Evolutionary conservation across 2,797 vertebrate genomes (phyloP), one percentile per base, ranked within the genome.

Genomic region (Clarias fuscus): DNA sequence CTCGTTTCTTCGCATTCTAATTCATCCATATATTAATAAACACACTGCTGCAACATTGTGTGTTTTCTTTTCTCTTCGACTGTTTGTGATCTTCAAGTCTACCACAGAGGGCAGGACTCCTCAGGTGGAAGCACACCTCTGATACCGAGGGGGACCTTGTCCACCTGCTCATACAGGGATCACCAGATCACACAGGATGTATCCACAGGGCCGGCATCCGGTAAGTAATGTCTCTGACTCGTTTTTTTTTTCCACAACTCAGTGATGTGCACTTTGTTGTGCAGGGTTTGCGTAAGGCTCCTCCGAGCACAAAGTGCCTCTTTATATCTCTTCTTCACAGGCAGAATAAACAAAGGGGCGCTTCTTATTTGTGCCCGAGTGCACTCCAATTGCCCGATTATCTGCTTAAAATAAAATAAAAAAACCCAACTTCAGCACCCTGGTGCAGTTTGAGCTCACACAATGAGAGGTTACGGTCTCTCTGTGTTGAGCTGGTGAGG

Each of bases 151-250:
- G 84, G 93, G 94, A 92, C 92, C 90, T 91, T 91, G 90, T 94
- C 91, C 92, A 91, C 93, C 94, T 92, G 75, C 92, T 89, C 90
- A 85, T 87, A 88, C 91, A 91, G 90, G 91, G 92, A 88, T 81
- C 89, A 14, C 13, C 53, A 13, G 53, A 56, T 56, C 89, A 87
- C 84, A 90, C 93, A 93, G 93, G 94, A 98, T 98, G 97, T 98
- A 97, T 96, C 97, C 97, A 91, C 97, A 97, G 95, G 97, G 97
- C 96, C 96, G 97, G 94, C 97, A 97, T 96, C 97, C 97, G 96
- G 97, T 98, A 92, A 97, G 97, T 96, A 92, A 90, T 78, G 72
- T 82, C 84, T 48, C 43, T 14, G 30, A 53, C 37, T 65, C 37
- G 2, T 18, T 64, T 30, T 67, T 48, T n/a, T 7, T 5, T 71